Base-by-base conservation (phyloP, 2,888 invertebrate species). In the Xylota segnis region DNA sequence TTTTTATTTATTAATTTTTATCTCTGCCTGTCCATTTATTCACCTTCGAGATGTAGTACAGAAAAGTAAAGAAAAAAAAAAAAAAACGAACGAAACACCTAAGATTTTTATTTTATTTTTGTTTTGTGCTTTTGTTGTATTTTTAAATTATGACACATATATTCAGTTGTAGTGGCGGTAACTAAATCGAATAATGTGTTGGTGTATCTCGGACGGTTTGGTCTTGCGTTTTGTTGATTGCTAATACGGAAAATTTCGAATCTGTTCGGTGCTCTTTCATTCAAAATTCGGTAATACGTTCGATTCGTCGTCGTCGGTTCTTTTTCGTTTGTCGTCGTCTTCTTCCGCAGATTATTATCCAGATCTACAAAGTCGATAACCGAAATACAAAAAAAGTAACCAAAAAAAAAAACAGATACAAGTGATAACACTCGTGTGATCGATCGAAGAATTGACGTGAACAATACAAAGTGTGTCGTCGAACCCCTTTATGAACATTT, bases 81-180 rank as follows among this genome's bases (percentile, higher is more conserved):
- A 70, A 70, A 56, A 47, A 74, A 50, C 34, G 23, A 23, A 23
- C 23, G 72, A 81, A 75, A 75, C 75, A 84, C 75, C 75, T 74
- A 65, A 54, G 74, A 58, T 16, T 63, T 61, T 63, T 65, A 77
- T 68, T 81, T 83, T 83, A 83, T 79, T 84, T 87, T 87, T 65
- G 83, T 83, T 83, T 74, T 70, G 72, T 83, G 83, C 70, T 87
- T 83, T 87, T 83, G 78, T 83, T 87, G 87, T 87, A 87, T 87
- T 87, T 87, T 87, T 87, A 87, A 87, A 87, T 87, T 87, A 87
- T 87, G 87, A 87, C 87, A 87, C 87, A 87, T 86, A 50, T 83
- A 74, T 83, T 87, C 63, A 68, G 83, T 70, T 83, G 83, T 70
- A 71, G 76, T 54, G 72, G 72, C 50, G 77, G 77, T 74, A 78